A percentile compares a stretch with the other conserved stretches of the same genome.
phyloP scores from a whole-genome alignment of 2,797 vertebrate genomes.

The Brachyrhaphis roseni region DNA sequence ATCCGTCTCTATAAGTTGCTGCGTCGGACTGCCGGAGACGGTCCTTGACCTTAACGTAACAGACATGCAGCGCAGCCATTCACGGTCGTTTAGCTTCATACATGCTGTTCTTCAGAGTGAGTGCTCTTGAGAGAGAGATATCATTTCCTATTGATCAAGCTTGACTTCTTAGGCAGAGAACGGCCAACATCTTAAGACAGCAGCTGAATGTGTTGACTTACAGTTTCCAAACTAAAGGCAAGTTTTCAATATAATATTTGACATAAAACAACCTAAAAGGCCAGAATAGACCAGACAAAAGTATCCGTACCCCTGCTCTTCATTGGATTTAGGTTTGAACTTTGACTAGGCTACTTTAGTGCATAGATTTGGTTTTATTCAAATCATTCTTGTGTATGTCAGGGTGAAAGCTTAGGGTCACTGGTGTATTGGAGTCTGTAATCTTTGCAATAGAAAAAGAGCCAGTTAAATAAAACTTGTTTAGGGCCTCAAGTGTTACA shows the following conservation, averaged over 20 bases:
- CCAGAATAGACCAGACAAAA: neutral
- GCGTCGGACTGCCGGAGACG: conserved; percentile 58
- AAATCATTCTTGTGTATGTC: neutral
- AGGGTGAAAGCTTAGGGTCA: neutral
- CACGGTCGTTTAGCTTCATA: conserved; percentile 65
- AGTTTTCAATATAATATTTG: neutral
- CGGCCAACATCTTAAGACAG: neutral
- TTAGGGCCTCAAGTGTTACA: neutral
- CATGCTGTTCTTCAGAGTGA: conserved; percentile 60
- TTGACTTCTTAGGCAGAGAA: conserved; percentile 26
- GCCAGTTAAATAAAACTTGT: neutral
- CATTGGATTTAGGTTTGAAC: neutral
- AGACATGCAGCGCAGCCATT: conserved; percentile 59
- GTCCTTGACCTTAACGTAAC: conserved; percentile 73
- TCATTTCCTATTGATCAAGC: conserved; percentile 54
- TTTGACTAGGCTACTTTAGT: neutral
- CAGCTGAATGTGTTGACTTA: neutral
- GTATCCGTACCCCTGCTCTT: neutral
- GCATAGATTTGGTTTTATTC: neutral
- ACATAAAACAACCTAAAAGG: neutral
- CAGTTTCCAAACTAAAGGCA: neutral
- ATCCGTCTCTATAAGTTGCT: conserved; percentile 29
- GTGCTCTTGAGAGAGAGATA: conserved; percentile 57
- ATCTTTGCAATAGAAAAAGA: neutral
- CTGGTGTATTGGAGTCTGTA: neutral